A percentile compares a stretch with the other conserved stretches of the same genome.
These are phyloP conservation scores for Microcaecilia unicolor DNA, from an alignment of 2,797 vertebrate genomes.

Conservation along the genomic window DNA sequence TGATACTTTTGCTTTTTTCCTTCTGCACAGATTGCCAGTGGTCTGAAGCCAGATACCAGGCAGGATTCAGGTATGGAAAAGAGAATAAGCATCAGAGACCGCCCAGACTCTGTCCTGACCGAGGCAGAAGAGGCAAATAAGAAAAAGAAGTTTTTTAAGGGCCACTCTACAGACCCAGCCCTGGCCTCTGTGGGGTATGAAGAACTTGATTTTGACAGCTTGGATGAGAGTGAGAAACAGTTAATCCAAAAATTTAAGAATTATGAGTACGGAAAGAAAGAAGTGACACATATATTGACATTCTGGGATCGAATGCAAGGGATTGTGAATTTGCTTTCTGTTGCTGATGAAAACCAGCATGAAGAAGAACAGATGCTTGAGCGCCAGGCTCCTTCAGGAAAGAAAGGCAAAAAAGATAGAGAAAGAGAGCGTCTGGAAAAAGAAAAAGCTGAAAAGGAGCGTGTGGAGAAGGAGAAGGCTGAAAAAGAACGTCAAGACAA, in stretches of 20 bases:
- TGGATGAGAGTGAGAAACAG: constrained; percentile 30
- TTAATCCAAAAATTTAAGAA: constrained; percentile 51
- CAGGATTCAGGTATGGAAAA: constrained; percentile 11
- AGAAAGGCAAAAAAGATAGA: constrained; percentile 48
- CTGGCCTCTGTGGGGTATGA: constrained; percentile 1
- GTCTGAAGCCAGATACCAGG: constrained; percentile 16
- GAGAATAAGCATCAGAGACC: constrained; percentile 34
- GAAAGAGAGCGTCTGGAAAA: constrained; percentile 31
- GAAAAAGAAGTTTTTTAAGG: constrained; percentile 22
- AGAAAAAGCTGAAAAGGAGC: constrained; percentile 43
- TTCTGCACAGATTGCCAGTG: accelerated
- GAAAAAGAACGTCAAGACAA: constrained; percentile 44
- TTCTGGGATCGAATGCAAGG: constrained; percentile 71
- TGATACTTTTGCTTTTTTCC: too few relatives aligned
- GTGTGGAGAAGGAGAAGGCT: constrained; percentile 12
- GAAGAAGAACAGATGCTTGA: constrained; percentile 32
- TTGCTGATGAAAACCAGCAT: constrained; percentile 25
- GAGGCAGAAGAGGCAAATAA: constrained; percentile 32
- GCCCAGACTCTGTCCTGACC: constrained; percentile 3
- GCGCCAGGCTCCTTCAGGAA: constrained; percentile 41
- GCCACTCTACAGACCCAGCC: not conserved
- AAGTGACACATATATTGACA: constrained; percentile 47
- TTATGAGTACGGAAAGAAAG: constrained; percentile 55
- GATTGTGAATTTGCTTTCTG: constrained; percentile 24
- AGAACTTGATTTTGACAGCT: constrained; percentile 17